phyloP scores from a whole-genome alignment of 2,113 vertebrate genomes.

The Cyphomyrus plagiostoma region DNA sequence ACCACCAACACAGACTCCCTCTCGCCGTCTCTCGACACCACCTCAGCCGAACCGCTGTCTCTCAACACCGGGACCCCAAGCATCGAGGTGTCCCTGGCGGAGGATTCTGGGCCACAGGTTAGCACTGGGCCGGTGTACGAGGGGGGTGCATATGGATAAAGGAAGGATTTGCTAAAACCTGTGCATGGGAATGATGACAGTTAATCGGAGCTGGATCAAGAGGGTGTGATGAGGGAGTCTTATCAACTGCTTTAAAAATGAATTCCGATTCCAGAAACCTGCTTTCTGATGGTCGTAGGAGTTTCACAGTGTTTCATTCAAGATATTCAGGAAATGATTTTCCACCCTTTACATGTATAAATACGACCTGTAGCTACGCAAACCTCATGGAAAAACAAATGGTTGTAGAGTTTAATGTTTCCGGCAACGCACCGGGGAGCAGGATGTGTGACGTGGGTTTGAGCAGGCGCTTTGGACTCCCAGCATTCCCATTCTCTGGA shows the following conservation, averaged over 20 bases:
- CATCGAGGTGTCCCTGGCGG: constrained; percentile 69
- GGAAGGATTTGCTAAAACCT: neutral
- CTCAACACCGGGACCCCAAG: constrained; percentile 70
- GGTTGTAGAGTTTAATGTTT: neutral
- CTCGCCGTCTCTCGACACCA: constrained; percentile 73
- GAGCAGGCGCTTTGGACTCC: neutral
- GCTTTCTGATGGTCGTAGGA: neutral
- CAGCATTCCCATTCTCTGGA: neutral
- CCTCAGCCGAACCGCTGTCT: constrained; percentile 70
- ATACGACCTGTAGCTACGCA: neutral
- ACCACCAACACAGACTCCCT: constrained; percentile 79
- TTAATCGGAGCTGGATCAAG: neutral
- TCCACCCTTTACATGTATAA: neutral
- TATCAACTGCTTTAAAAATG: neutral
- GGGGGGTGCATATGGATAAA: neutral
- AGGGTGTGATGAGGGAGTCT: neutral
- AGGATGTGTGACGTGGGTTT: neutral
- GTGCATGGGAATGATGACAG: neutral
- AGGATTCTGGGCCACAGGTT: constrained; percentile 67
- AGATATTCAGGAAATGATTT: neutral
- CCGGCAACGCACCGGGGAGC: neutral
- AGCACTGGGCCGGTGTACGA: constrained; percentile 57
- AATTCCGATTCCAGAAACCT: neutral
- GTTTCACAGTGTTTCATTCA: neutral
- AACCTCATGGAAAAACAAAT: neutral